Evolutionary conservation across 2,797 vertebrate species (phyloP), one percentile per base, ranked within the genome.

Genomic region (Epinephelus malabaricus): DNA sequence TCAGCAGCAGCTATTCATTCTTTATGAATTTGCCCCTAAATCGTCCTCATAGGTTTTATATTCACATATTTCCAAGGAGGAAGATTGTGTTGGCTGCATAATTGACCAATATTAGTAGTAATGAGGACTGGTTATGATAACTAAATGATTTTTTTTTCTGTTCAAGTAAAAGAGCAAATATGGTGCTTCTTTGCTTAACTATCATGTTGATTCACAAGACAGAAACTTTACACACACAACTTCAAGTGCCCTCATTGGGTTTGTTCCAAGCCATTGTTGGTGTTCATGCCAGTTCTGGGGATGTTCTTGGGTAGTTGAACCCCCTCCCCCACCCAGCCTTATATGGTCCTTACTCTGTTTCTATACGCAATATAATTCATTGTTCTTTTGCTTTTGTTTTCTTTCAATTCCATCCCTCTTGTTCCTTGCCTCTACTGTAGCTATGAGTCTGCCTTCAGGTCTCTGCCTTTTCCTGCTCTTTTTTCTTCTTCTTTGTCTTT

Each of bases 401-500:
- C 47, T 11, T 75, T 73, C 59, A 40, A 59, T 12, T 55, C 34
- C 10, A 23, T 23, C 17, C 25, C 23, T 68, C 45, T 66, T 51
- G 66, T 63, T 72, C 63, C 21, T 62, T 61, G 13, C 7, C 23
- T 76, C 49, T 23, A 18, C 23, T 64, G 13, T 63, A 69, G 50
- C 60, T 49, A 13, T 59, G 50, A 49, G 19, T 79, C 40, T 78
- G 59, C 54, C 45, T 73, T 43, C 55, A 61, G 23, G 71, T 78
- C 21, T 68, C 45, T 74, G 51, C 25, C 43, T 77, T 59, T 72
- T 17, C 34, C 18, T 58, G 27, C 25, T 69, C 53, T 53, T 55
- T 25, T 60, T 56, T 82, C 15, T 62, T 80, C n/a, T 75, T 58
- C 64, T 85, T 85, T 84, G 76, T 83, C 71, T 78, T 66, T 74